Percentiles rank a stretch among this genome's conserved stretches.
These are phyloP conservation scores for Peromyscus californicus DNA, from an alignment of 2,113 vertebrate species.

Conservation along the genomic window DNA sequence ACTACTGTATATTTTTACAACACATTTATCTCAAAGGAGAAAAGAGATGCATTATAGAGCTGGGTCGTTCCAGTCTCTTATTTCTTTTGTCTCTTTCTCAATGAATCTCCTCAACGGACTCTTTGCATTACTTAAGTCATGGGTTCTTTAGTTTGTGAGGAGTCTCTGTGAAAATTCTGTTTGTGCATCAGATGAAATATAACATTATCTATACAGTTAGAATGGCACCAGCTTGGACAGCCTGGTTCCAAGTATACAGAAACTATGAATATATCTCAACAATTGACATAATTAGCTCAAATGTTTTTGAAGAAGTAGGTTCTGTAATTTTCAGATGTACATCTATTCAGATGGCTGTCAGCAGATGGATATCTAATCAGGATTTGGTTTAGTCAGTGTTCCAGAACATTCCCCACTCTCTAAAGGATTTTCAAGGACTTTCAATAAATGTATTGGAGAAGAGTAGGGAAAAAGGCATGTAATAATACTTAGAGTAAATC, in stretches of 20 bases:
- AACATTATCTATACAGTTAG: neutral
- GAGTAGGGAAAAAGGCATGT: neutral
- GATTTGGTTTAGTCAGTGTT: slow-evolving; percentile 36
- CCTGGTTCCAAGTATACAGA: neutral
- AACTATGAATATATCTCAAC: neutral
- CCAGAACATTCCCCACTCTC: neutral
- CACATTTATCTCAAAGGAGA: neutral
- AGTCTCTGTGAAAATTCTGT: neutral
- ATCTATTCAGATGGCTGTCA: neutral
- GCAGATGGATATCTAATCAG: slow-evolving; percentile 24
- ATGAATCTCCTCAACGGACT: neutral
- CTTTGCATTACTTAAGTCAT: neutral
- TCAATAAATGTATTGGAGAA: slow-evolving; percentile 6
- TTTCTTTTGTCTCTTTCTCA: neutral
- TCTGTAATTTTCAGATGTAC: slow-evolving; percentile 4
- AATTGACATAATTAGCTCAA: neutral
- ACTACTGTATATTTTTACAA: neutral
- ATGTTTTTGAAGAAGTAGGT: slow-evolving; percentile 4
- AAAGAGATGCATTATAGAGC: neutral
- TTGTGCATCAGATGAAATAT: neutral
- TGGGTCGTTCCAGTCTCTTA: neutral
- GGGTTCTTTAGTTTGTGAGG: slow-evolving; percentile 13
- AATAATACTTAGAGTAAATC: neutral
- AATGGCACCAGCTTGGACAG: neutral
- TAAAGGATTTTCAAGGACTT: slow-evolving; percentile 16